Base-by-base conservation (phyloP, 92 coral and sea anemone genomes). In the Siderastrea siderea region DNA sequence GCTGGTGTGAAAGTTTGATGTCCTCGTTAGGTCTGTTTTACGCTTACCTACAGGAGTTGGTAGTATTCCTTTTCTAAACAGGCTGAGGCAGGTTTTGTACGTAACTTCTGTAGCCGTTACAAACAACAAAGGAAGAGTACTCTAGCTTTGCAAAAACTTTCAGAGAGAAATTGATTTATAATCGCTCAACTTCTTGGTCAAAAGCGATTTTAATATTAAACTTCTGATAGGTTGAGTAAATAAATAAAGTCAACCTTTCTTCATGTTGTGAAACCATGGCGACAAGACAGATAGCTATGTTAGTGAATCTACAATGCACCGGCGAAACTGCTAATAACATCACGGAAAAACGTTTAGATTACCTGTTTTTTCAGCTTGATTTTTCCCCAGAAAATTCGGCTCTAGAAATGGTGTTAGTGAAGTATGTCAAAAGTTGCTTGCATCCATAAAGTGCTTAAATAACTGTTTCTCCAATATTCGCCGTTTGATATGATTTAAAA, bases 181-280 rank as follows among this genome's bases (percentile, higher is more conserved):
- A 45, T 10, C 64, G 64, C 79, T 74, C 79, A 55, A 38, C 47
- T 61, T 5, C 60, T 75, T 44, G 19, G 63, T 55, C 49, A 75
- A 74, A 78, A 62, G 69, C 82, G 8, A 49, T 61, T 77, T 78
- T 61, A 61, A 78, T 78, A n/a, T 16, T n/a, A 46, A 61, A 14
- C 62, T 26, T 74, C 62, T 60, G 45, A 62, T 19, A 75, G 15
- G 5, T 6, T 10, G 58, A 47, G 1, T 63, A n/a, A 79, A 63
- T 47, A 19, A 79, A 61, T 79, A 61, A 64, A 48, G 61, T 7
- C 0, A 47, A 19, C 47, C 73, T 26, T 11, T 64, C 8, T 62
- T 64, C 4, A 10, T 49, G 11, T 50, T 79, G 19, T 9, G 68
- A 60, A 17, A 63, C 72, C 72, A 79, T 79, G 45, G 71, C 71